These are phyloP conservation scores for Rotaria magnacalcarata DNA, from an alignment of 2,888 invertebrate genomes.

Conservation along the genomic window DNA sequence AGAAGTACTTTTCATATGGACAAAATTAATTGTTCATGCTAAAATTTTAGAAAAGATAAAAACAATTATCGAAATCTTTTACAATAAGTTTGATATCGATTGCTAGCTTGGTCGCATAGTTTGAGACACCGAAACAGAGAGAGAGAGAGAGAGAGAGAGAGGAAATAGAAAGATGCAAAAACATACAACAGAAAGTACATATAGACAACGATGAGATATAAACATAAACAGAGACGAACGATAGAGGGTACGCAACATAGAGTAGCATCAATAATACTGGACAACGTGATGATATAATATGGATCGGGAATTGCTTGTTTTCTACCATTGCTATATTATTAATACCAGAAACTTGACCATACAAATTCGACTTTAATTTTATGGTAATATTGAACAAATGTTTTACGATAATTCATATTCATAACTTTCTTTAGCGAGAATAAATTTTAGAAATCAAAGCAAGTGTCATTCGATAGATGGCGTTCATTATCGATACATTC, in stretches of 20 bases:
- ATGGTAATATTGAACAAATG: not conserved
- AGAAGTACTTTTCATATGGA: slow-evolving; percentile 11
- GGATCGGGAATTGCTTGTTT: slow-evolving; percentile 1
- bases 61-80: not conserved
- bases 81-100: not conserved
- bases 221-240: slow-evolving; percentile 1
- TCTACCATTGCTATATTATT: not conserved
- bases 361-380: not conserved
- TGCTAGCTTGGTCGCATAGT: not conserved
- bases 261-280: slow-evolving; percentile 6
- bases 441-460: not conserved
- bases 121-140: not conserved
- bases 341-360: not conserved
- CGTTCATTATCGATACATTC: too few relatives aligned
- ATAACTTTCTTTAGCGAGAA: not conserved
- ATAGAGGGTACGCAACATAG: not conserved
- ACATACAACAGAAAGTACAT: not conserved
- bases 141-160: not conserved
- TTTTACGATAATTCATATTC: not conserved
- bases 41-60: not conserved
- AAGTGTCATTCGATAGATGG: too few relatives aligned
- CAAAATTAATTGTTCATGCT: not conserved
- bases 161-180: not conserved
- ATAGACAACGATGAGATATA: not conserved
- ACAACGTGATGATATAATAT: not conserved